Base-by-base conservation (phyloP, 1,140 invertebrate genomes). In the Trissolcus basalis region DNA sequence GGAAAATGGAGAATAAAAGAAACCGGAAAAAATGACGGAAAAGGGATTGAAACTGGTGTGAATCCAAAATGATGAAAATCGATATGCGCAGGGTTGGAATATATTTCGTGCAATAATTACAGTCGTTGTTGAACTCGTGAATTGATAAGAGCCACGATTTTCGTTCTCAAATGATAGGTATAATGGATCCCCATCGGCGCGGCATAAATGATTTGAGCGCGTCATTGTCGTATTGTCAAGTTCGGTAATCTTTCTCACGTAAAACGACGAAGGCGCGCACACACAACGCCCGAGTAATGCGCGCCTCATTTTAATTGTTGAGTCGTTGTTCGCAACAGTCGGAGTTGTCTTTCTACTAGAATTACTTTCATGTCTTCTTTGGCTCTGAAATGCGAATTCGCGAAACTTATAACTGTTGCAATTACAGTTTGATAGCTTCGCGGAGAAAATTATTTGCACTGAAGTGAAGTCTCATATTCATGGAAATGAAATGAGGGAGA, bases 361-460 rank as follows among this genome's bases (percentile, higher is more conserved):
- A 71, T 71, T 71, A 58, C 47, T 59, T 63, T 71, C 68, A 45
- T 71, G 68, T 71, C 68, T 53, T 71, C 68, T 71, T 63, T 63
- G 19, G 54, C 45, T 56, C 47, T 58, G 45, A 6, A 32, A 51
- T 63, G 53, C 47, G 59, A 63, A 63, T 63, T 71, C 68, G 43
- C 68, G 53, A 71, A 70, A 71, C 15, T 71, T 71, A 71, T 58
- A 71, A 71, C 39, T 55, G 67, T 61, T 61, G 67, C 55, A 70
- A 70, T 70, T 70, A 61, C 51, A 61, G 56, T 70, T 70, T 70
- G 58, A 70, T 70, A 61, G 58, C 67, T 70, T 70, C 44, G 16
- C 36, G 36, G 35, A 43, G 50, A 70, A 61, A 70, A 70, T 70
- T 70, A 70, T 70, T 61, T 70, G 55, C 54, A 13, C 47, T 53